Percentiles rank a stretch among this genome's conserved stretches.
Evolutionary conservation across 2,113 vertebrate genomes (phyloP).

Genomic region (Gadus chalcogrammus): DNA sequence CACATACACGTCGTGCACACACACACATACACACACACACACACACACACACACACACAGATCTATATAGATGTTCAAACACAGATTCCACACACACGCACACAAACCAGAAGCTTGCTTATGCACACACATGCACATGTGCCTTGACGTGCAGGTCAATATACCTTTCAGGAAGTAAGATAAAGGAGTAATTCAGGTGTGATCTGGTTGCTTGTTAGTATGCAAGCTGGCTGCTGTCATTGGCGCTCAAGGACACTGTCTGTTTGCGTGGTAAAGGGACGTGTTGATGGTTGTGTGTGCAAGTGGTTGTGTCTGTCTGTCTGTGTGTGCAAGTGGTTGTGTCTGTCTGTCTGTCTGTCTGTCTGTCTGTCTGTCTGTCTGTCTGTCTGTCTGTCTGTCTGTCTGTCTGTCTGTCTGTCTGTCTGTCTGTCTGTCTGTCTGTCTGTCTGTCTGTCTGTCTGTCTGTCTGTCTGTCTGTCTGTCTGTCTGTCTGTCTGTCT

Average conservation of each 20-base stretch:
- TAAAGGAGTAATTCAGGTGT: conserved; percentile 38
- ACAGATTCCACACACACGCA: not conserved
- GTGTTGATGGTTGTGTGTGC: conserved; percentile 30
- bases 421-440: too few relatives aligned
- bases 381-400: too few relatives aligned
- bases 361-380: too few relatives aligned
- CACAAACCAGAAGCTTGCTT: too few relatives aligned
- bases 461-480: too few relatives aligned
- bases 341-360: not conserved
- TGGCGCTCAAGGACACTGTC: conserved; percentile 47
- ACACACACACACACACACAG: not conserved
- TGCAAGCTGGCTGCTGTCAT: conserved; percentile 44
- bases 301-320: conserved; percentile 8
- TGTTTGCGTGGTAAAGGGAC: conserved; percentile 23
- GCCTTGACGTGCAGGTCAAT: not conserved
- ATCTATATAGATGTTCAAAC: not conserved
- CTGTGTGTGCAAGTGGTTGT: not conserved
- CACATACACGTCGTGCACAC: too few relatives aligned
- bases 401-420: not conserved
- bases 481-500: too few relatives aligned
- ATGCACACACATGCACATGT: not conserved
- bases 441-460: too few relatives aligned
- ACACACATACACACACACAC: not conserved
- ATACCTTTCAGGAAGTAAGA: conserved; percentile 6
- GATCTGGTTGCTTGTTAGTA: conserved; percentile 46